These are phyloP conservation scores for Blastobasis lacticolella DNA, from an alignment of 2,888 invertebrate species.

Conservation along the genomic window DNA sequence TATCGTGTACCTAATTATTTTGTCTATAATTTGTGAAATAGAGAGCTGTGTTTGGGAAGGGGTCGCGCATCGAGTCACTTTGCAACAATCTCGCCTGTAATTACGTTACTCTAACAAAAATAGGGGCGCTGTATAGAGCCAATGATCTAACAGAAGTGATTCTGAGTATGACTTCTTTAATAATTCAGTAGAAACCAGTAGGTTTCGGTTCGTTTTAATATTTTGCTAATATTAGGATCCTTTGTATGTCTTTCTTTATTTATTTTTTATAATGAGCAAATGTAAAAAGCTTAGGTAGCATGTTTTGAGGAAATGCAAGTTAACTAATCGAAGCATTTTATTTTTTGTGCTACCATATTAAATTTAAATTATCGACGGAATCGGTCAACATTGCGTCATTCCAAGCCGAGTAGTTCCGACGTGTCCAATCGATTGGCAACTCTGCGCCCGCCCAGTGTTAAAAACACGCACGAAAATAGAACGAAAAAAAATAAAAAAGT, in stretches of 20 bases:
- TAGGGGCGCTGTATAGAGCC: constrained; percentile 35
- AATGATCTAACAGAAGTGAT: not conserved
- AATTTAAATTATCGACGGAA: constrained; percentile 8
- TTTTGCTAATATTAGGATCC: not conserved
- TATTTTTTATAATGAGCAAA: no score
- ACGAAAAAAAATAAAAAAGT: constrained; percentile 51
- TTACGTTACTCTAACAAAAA: constrained; percentile 62
- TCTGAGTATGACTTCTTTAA: no score
- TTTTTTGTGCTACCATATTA: constrained; percentile 1
- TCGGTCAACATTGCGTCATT: constrained; percentile 7
- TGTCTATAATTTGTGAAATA: constrained; percentile 4
- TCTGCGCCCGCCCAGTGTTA: constrained; percentile 45
- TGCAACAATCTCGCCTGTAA: constrained; percentile 63
- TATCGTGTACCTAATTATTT: not conserved
- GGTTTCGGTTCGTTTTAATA: no score
- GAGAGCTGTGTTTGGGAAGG: constrained; percentile 46
- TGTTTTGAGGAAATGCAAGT: no score
- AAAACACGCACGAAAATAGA: constrained; percentile 53
- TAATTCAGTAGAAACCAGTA: no score
- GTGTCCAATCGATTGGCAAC: constrained; percentile 43
- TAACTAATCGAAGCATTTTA: no score
- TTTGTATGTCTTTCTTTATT: no score
- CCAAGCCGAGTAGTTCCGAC: constrained; percentile 21
- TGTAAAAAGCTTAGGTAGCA: no score
- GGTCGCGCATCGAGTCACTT: constrained; percentile 65